Evolutionary conservation across 2,113 vertebrate species (phyloP).

Genomic region (Peromyscus californicus): DNA sequence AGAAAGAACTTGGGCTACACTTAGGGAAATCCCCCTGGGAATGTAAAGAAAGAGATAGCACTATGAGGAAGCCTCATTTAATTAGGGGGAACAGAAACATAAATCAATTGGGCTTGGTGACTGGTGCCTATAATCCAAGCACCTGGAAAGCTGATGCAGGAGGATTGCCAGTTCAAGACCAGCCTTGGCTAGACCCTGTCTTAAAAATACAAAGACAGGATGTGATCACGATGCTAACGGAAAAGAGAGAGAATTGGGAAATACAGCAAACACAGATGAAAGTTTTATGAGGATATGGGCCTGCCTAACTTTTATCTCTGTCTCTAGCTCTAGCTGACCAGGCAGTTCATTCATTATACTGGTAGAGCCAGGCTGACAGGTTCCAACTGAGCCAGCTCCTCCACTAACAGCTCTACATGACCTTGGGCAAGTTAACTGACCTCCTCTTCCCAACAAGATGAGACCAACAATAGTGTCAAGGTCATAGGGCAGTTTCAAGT

Average conservation of each 20-base stretch:
- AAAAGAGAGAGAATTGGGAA: background rate
- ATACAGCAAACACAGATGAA: background rate
- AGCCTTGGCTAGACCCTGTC: background rate
- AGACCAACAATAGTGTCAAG: background rate
- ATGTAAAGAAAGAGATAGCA: background rate
- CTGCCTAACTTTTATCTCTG: background rate
- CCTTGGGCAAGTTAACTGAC: background rate
- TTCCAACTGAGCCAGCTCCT: background rate
- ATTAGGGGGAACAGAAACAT: background rate
- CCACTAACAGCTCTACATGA: background rate
- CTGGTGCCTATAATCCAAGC: background rate
- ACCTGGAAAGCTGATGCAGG: background rate
- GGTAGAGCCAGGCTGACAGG: background rate
- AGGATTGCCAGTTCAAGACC: background rate
- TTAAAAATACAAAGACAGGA: background rate
- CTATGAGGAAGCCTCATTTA: background rate
- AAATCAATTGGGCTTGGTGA: background rate
- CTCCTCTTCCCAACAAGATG: background rate
- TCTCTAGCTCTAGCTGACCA: background rate
- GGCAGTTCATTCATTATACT: background rate
- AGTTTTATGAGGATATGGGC: background rate
- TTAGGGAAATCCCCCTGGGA: background rate
- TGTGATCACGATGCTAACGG: background rate
- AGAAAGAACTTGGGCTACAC: background rate
- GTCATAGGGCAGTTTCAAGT: background rate